Evolutionary conservation across 1,140 invertebrate genomes (phyloP), one percentile per base, ranked within the genome.

Genomic region (Anastrepha obliqua): DNA sequence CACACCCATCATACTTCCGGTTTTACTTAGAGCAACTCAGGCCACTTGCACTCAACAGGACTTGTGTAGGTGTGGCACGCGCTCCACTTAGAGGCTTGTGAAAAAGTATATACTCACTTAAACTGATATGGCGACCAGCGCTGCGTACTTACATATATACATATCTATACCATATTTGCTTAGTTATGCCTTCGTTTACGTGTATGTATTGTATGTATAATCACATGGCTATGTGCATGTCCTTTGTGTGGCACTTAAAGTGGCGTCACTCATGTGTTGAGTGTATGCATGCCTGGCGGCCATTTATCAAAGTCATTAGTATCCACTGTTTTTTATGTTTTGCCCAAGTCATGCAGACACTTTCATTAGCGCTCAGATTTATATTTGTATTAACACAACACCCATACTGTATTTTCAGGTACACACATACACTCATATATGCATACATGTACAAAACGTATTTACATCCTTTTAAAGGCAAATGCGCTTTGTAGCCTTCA

Each of bases 241-340:
- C 3, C 3, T 9, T 2, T 74, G 44, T 29, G 17, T 0, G 15
- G 51, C n/a, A 17, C 74, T 8, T 81, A 47, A 51, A 81, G 74
- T 81, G 74, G 17, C 74, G 74, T 81, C 74, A 81, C 74, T 81
- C 44, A 55, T 81, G 44, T 81, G 47, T 81, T 29, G 47, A 81
- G 74, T 81, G 47, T 81, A 55, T 81, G 74, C 74, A 81, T 81
- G 74, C 74, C n/a, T 81, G 74, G 47, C 74, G 47, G 74, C 74
- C 51, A 81, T 81, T 81, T 81, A 81, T 81, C 51, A 81, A 81
- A 81, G 74, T 51, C 74, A 81, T 81, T 58, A 81, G 74, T 58
- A 70, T 74, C 70, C 47, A n/a, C 44, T 3, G n/a, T 55, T 20
- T 81, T 20, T 55, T 81, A 81, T 51, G 47, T 29, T 55, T 81